phyloP scores from a whole-genome alignment of 2,113 vertebrate genomes.

The Oryzias melastigma region DNA sequence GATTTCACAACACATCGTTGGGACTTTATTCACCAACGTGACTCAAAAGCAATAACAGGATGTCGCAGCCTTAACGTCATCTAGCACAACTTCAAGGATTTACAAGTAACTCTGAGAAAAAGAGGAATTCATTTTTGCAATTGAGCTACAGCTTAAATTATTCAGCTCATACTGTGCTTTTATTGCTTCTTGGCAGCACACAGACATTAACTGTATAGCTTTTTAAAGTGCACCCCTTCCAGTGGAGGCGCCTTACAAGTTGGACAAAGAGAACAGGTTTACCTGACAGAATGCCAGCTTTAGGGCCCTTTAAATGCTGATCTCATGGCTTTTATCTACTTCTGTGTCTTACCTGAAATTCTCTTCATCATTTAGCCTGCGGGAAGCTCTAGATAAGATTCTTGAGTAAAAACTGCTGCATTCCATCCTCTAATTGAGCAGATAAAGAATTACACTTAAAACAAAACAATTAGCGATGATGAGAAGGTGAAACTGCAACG shows the following conservation, averaged over 20 bases:
- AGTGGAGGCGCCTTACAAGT: constrained; percentile 10
- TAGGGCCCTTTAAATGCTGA: too few relatives aligned
- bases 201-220: neutral
- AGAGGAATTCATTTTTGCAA: too few relatives aligned
- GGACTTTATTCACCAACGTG: constrained; percentile 24
- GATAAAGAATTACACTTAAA: too few relatives aligned
- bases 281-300: neutral
- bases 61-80: constrained; percentile 22
- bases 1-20: constrained; percentile 35
- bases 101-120: too few relatives aligned
- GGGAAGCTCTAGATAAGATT: too few relatives aligned
- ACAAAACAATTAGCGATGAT: too few relatives aligned
- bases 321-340: too few relatives aligned
- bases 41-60: constrained; percentile 48
- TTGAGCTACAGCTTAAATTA: neutral
- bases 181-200: constrained; percentile 35
- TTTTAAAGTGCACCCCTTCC: neutral
- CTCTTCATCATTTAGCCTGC: too few relatives aligned
- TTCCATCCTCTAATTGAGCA: too few relatives aligned
- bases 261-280: constrained; percentile 29
- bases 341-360: too few relatives aligned
- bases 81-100: neutral
- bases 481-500: too few relatives aligned
- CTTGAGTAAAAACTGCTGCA: too few relatives aligned
- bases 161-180: constrained; percentile 20